These are phyloP conservation scores for Lasioglossum vierecki DNA, from an alignment of 2,888 invertebrate species.

Conservation along the genomic window DNA sequence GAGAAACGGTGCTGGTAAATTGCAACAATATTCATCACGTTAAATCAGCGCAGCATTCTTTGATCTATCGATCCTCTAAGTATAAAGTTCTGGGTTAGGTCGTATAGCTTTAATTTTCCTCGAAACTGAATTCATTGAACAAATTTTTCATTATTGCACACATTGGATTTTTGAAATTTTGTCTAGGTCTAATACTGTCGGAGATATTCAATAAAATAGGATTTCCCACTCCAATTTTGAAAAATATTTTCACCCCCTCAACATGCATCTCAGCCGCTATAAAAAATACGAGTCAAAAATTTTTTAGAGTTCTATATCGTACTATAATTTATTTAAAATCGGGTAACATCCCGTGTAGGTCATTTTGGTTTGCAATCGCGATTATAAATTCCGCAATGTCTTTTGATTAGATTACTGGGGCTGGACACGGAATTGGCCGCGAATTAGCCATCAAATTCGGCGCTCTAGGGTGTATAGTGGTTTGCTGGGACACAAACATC, in stretches of 20 bases:
- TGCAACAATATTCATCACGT: neutral
- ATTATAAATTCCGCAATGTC: neutral
- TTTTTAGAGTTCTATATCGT: no score
- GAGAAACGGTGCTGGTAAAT: conserved; percentile 84
- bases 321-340: no score
- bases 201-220: no score
- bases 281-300: no score
- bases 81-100: neutral
- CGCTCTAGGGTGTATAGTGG: conserved; percentile 74
- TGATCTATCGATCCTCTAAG: neutral
- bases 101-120: neutral
- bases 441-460: conserved; percentile 77
- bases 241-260: no score
- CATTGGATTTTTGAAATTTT: no score
- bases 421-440: conserved; percentile 78
- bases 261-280: no score
- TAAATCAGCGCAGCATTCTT: neutral
- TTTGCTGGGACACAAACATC: conserved; percentile 77
- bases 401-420: conserved; percentile 76
- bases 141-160: no score
- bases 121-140: no score
- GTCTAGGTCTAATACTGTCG: no score
- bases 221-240: no score
- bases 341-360: no score
- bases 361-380: neutral